phyloP scores from a whole-genome alignment of 2,797 vertebrate species.

The Hyperoplus lanceolatus region DNA sequence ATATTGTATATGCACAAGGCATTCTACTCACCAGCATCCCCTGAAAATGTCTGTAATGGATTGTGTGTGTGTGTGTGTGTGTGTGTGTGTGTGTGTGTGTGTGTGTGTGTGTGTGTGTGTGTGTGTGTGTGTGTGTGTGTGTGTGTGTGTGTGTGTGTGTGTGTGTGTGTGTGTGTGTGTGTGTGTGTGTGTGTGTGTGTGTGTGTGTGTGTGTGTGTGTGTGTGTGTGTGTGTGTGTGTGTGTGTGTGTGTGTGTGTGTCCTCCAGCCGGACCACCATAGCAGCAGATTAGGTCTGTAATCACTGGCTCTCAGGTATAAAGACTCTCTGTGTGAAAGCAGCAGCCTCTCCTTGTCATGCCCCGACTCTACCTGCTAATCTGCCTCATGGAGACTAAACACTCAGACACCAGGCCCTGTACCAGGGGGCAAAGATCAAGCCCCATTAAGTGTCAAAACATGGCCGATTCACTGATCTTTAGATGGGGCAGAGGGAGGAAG shows the following conservation, averaged over 20 bases:
- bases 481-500: slow-evolving; percentile 48
- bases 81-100: too few species aligned
- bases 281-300: slow-evolving; percentile 75
- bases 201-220: too few species aligned
- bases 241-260: slow-evolving; percentile 29
- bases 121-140: too few species aligned
- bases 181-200: slow-evolving; percentile 24
- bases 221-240: not conserved
- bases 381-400: slow-evolving; percentile 74
- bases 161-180: not conserved
- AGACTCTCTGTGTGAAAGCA: slow-evolving; percentile 72
- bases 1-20: not conserved
- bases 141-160: too few species aligned
- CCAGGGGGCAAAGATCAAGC: slow-evolving; percentile 67
- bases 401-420: slow-evolving; percentile 59
- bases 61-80: not conserved
- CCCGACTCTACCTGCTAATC: slow-evolving; percentile 74
- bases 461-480: slow-evolving; percentile 70
- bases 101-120: too few species aligned
- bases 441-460: slow-evolving; percentile 79
- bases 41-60: slow-evolving; percentile 32
- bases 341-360: slow-evolving; percentile 63
- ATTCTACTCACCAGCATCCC: slow-evolving; percentile 11
- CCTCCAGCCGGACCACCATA: slow-evolving; percentile 68
- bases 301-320: slow-evolving; percentile 75